Evolutionary conservation across 1,140 invertebrate species (phyloP).

Genomic region (Zaprionus vittiger): DNA sequence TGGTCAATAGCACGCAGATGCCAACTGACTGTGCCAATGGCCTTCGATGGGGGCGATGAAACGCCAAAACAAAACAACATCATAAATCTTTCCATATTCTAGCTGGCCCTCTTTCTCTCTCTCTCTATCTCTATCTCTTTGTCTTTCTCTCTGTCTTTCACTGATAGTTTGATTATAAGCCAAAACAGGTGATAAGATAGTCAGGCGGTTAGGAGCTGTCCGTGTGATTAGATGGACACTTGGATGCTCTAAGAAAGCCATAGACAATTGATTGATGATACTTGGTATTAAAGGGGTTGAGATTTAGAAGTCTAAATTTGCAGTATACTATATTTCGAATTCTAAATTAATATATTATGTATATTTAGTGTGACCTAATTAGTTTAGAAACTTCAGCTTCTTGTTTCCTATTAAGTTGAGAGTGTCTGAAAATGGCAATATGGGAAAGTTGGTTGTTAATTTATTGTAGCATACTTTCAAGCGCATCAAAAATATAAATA

Average conservation of each 20-base stretch:
- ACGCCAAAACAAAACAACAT: conserved; percentile 39
- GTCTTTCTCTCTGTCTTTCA: conserved; percentile 15
- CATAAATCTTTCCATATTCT: conserved; percentile 42
- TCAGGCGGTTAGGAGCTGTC: neutral
- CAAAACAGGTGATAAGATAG: conserved; percentile 52
- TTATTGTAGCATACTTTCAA: conserved; percentile 27
- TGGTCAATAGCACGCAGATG: conserved; percentile 55
- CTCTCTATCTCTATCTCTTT: neutral
- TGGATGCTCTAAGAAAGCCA: conserved; percentile 31
- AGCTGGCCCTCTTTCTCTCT: neutral
- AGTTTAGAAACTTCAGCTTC: neutral
- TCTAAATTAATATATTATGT: neutral
- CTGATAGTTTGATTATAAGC: conserved; percentile 31
- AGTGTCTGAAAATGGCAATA: neutral
- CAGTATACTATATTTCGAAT: neutral
- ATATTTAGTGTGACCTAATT: neutral
- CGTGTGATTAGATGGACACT: neutral
- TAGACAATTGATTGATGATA: conserved; percentile 19
- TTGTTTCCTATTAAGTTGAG: neutral
- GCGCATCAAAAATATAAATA: neutral
- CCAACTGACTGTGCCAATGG: conserved; percentile 44
- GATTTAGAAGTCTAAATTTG: neutral
- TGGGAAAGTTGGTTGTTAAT: neutral
- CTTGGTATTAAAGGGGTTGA: neutral
- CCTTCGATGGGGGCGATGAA: conserved; percentile 39